Percentiles rank a stretch among this genome's conserved stretches.
phyloP scores from a whole-genome alignment of 2,888 invertebrate species.

The Zygaena filipendulae region DNA sequence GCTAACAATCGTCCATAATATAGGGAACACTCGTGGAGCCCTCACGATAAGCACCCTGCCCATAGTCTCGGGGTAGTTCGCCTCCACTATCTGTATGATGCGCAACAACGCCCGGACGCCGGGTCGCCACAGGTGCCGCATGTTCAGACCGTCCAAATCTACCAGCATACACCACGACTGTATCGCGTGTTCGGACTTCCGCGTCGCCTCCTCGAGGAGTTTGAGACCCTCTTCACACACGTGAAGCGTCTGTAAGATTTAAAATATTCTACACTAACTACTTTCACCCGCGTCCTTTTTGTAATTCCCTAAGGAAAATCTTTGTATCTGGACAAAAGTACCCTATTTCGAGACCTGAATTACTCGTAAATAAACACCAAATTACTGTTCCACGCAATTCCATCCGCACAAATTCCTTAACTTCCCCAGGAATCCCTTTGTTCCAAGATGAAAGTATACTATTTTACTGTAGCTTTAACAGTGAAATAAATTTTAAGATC shows the following conservation, averaged over 20 bases:
- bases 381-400: too few relatives aligned
- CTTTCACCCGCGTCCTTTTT: too few relatives aligned
- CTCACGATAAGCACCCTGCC: constrained; percentile 89
- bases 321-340: too few relatives aligned
- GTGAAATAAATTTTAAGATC: too few relatives aligned
- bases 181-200: constrained; percentile 82
- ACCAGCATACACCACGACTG: constrained; percentile 91
- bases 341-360: too few relatives aligned
- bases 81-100: constrained; percentile 81
- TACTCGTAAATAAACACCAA: too few relatives aligned
- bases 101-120: constrained; percentile 81
- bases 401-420: too few relatives aligned
- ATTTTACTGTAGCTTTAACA: too few relatives aligned
- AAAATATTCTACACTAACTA: too few relatives aligned
- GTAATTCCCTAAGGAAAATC: too few relatives aligned
- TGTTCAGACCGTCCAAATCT: constrained; percentile 93
- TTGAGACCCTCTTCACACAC: constrained; percentile 92
- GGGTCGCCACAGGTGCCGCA: constrained; percentile 95
- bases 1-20: constrained; percentile 94
- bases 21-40: constrained; percentile 94
- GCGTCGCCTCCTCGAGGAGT: constrained; percentile 88
- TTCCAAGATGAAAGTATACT: too few relatives aligned
- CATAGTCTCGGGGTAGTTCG: constrained; percentile 96
- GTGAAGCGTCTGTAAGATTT: constrained; percentile 74
- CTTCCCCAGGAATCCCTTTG: too few relatives aligned